Evolutionary conservation across 2,797 vertebrate species (phyloP).

Genomic region (Enteromius afrohamiltoni): DNA sequence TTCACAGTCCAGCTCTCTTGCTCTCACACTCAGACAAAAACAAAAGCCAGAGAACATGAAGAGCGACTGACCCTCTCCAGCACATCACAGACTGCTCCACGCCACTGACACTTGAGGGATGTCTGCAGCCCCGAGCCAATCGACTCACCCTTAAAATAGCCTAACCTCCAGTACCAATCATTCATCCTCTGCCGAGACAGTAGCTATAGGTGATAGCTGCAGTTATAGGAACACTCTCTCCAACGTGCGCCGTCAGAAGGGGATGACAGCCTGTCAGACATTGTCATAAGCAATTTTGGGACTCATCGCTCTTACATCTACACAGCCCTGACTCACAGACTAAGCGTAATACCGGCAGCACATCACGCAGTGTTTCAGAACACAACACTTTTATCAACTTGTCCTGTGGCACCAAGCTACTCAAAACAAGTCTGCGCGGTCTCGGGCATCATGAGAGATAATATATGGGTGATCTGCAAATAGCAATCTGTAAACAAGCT

Average conservation of each 20-base stretch:
- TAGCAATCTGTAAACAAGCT: slow-evolving; percentile 25
- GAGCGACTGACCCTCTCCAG: background rate
- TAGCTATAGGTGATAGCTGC: slow-evolving; percentile 14
- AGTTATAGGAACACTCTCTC: slow-evolving; percentile 16
- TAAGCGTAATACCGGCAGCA: background rate
- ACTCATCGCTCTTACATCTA: slow-evolving; percentile 34
- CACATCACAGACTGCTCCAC: background rate
- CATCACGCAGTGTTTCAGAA: slow-evolving; percentile 9
- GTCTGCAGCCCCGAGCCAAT: background rate
- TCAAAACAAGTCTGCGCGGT: slow-evolving; percentile 34
- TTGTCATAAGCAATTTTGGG: slow-evolving; percentile 44
- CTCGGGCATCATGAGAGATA: slow-evolving; percentile 29
- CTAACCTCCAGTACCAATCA: slow-evolving; percentile 24
- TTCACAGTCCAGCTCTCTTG: slow-evolving; percentile 66
- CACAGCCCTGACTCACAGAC: slow-evolving; percentile 43
- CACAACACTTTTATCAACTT: slow-evolving; percentile 30
- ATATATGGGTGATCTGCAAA: slow-evolving; percentile 26
- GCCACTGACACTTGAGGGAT: slow-evolving; percentile 18
- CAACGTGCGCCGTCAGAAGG: slow-evolving; percentile 28
- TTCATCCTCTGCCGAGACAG: slow-evolving; percentile 14
- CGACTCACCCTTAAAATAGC: slow-evolving; percentile 41
- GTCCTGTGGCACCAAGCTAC: slow-evolving; percentile 7
- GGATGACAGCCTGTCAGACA: slow-evolving; percentile 41
- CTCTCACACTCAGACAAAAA: slow-evolving; percentile 69
- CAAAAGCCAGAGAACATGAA: slow-evolving; percentile 62